Percentiles rank a stretch among this genome's conserved stretches.
Evolutionary conservation across 1,140 invertebrate species (phyloP).

Genomic region (Drosophila carrolli): DNA sequence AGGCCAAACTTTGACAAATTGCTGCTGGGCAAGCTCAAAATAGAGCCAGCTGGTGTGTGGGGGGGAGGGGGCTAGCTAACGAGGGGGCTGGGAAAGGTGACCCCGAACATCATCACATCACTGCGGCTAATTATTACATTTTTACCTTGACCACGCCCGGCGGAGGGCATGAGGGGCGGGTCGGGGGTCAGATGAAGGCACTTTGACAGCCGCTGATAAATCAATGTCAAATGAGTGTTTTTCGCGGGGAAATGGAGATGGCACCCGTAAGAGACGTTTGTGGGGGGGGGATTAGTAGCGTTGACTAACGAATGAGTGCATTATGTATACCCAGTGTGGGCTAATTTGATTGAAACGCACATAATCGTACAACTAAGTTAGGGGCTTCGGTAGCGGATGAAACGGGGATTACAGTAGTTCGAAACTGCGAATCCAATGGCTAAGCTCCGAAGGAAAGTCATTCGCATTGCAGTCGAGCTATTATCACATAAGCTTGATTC

Average conservation of each 20-base stretch:
- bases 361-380: conserved; percentile 36
- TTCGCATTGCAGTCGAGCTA: background rate
- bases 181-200: conserved; percentile 21
- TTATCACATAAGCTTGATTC: background rate
- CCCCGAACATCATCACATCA: conserved; percentile 48
- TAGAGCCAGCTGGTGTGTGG: conserved; percentile 6
- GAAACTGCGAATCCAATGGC: background rate
- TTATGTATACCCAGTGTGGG: conserved; percentile 36
- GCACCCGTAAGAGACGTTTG: background rate
- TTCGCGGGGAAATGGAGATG: background rate
- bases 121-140: conserved; percentile 72
- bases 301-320: conserved; percentile 34
- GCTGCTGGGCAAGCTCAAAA: conserved; percentile 49
- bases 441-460: background rate
- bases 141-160: conserved; percentile 47
- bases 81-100: background rate
- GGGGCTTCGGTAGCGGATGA: background rate
- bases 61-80: conserved; percentile 1
- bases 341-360: conserved; percentile 47
- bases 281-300: conserved; percentile 3
- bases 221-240: conserved; percentile 61
- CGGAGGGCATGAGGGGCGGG: background rate
- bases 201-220: conserved; percentile 63
- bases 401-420: conserved; percentile 9
- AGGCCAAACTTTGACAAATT: conserved; percentile 69